Evolutionary conservation across 1,140 invertebrate genomes (phyloP), one percentile per base, ranked within the genome.

Genomic region (Neodiprion virginianus): DNA sequence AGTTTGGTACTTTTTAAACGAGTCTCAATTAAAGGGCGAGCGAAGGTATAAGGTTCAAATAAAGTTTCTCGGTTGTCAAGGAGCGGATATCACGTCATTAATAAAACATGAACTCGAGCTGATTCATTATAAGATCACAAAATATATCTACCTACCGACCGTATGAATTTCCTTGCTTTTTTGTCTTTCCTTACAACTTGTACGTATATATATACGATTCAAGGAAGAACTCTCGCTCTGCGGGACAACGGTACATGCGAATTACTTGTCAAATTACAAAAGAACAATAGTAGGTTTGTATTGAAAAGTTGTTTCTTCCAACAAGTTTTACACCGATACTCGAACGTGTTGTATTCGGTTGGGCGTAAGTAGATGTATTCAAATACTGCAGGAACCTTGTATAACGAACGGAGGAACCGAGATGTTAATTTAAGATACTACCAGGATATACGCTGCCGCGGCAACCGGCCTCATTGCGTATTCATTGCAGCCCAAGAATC

Each of bases 401-500:
- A 8, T 61, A 61, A 61, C 53, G 53, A 61, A 61, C 53, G 53
- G 53, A 61, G 53, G 53, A 61, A 61, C 53, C 53, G 8, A 61
- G 53, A 61, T 61, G 53, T 61, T 61, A 61, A 61, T 61, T 61
- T 61, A 12, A 61, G 53, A 61, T 61, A 61, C 53, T 61, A 17
- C 11, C 5, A 17, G 53, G n/a, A 61, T 61, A 61, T 61, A 61
- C 53, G 53, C 53, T 17, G 53, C 53, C 53, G 53, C 28, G 28
- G 28, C 28, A 40, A 61, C 53, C 53, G 4, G 53, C 11, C n/a
- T 61, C 53, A 61, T 61, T 61, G 8, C 53, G 53, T 61, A 61
- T 61, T 61, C 53, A 61, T 61, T 61, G 53, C 53, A 61, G 53
- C 53, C 53, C 53, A 61, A 61, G 53, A 61, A 61, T 61, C 53